Base-by-base conservation (phyloP, 2,113 vertebrate species). In the Larimichthys crocea region DNA sequence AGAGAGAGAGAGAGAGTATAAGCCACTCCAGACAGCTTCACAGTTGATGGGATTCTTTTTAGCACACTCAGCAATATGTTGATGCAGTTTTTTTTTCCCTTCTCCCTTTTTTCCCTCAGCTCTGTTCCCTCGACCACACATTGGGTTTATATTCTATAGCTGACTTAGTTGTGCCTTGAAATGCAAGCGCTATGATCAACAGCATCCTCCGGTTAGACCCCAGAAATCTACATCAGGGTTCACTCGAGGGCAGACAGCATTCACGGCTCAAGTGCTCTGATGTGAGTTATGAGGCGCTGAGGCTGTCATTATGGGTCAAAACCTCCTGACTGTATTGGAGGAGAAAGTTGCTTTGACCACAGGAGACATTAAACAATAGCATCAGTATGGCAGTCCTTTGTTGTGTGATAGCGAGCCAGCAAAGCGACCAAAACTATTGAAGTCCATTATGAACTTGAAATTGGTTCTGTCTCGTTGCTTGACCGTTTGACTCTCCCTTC, bases 31-130 rank as follows among this genome's bases (percentile, higher is more conserved):
- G 85, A 90, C 72, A 90, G 86, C 84, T 88, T 79, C 71, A 86
- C 88, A 86, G 90, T 88, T 84, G 67, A 91, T 89, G 82, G 79
- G 76, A 70, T 84, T 92, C 61, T 52, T 88, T 92, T 92, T 19
- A 74, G 87, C 92, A 31, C 42, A 69, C 69, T 92, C 93, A 92
- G 92, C 92, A 84, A 64, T 89, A 87, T 90, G 76, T 82, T 92
- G 83, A 89, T 90, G 80, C 69, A 61, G 70, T 77, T 74, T 63
- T 46, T 24, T 15, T 19, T 35, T 5, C 3, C 46, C 40, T 64
- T 49, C n/a, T n/a, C n/a, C n/a, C n/a, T n/a, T 17, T 19, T 44
- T 69, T 50, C 7, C 11, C 15, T 44, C 56, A 24, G 5, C 24
- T 35, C 55, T 15, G 26, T 80, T 84, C 80, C 50, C 67, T 76